A percentile compares a stretch with the other conserved stretches of the same genome.
These are phyloP conservation scores for Ascaphus truei DNA, from an alignment of 2,113 vertebrate genomes.

Conservation along the genomic window DNA sequence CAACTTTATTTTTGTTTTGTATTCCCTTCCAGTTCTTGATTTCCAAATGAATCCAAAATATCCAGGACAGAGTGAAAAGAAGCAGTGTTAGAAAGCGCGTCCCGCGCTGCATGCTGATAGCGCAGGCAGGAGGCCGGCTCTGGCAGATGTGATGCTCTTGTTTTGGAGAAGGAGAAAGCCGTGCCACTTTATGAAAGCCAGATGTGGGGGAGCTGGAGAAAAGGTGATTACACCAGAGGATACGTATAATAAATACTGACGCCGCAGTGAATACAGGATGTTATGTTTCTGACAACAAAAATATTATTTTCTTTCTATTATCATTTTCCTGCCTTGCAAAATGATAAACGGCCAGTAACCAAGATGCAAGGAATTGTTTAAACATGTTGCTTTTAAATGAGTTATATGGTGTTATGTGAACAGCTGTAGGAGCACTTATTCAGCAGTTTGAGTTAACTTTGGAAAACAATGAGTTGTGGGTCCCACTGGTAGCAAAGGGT, in stretches of 20 bases:
- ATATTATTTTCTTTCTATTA: neutral
- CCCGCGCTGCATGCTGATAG: neutral
- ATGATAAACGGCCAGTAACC: too few relatives aligned
- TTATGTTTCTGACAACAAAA: neutral
- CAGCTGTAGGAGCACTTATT: too few relatives aligned
- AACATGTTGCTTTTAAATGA: too few relatives aligned
- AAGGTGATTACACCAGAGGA: neutral
- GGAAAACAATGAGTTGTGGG: too few relatives aligned
- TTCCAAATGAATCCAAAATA: neutral
- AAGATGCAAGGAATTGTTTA: too few relatives aligned
- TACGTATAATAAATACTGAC: neutral
- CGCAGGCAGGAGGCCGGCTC: neutral
- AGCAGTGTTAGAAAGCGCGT: neutral
- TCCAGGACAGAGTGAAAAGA: neutral
- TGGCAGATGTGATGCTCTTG: neutral
- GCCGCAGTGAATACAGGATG: neutral
- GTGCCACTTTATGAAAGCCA: conserved; percentile 21
- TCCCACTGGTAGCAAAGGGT: too few relatives aligned
- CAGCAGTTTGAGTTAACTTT: too few relatives aligned
- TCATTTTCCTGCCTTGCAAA: too few relatives aligned
- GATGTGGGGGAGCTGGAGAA: neutral
- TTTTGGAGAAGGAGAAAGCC: neutral
- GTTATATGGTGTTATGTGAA: too few relatives aligned
- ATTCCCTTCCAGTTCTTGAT: neutral
- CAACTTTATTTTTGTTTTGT: too few relatives aligned